Evolutionary conservation across 2,888 invertebrate species (phyloP).

Genomic region (Rhingia rostrata): DNA sequence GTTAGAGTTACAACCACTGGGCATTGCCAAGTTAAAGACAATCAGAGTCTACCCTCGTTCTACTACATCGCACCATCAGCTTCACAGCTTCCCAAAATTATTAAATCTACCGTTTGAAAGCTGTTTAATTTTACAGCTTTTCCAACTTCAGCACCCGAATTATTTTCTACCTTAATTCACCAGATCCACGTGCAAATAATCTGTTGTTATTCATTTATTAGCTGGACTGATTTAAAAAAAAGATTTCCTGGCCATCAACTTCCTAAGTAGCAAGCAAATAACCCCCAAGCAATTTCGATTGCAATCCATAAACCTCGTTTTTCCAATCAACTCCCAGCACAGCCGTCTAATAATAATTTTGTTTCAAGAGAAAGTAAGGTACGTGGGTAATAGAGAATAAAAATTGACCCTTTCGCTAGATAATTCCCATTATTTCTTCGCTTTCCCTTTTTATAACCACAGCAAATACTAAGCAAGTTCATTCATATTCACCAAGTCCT

Average conservation of each 20-base stretch:
- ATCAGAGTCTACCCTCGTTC: too few species aligned
- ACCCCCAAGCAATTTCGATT: not conserved
- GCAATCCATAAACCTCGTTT: not conserved
- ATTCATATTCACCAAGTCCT: not conserved
- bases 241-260: not conserved
- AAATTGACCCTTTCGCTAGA: not conserved
- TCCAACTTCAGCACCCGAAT: too few species aligned
- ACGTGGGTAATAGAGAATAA: not conserved
- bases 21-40: too few species aligned
- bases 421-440: not conserved
- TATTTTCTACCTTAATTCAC: too few species aligned
- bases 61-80: too few species aligned
- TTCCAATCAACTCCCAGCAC: not conserved
- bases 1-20: too few species aligned
- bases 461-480: not conserved
- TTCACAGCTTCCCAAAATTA: too few species aligned
- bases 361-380: not conserved
- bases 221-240: not conserved
- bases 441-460: not conserved
- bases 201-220: not conserved
- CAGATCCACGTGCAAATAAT: not conserved
- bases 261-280: not conserved
- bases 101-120: too few species aligned
- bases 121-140: too few species aligned
- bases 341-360: not conserved